Conservation (phyloP, 2,888 invertebrate genomes). For the Drosophila maculinotata region DNA sequence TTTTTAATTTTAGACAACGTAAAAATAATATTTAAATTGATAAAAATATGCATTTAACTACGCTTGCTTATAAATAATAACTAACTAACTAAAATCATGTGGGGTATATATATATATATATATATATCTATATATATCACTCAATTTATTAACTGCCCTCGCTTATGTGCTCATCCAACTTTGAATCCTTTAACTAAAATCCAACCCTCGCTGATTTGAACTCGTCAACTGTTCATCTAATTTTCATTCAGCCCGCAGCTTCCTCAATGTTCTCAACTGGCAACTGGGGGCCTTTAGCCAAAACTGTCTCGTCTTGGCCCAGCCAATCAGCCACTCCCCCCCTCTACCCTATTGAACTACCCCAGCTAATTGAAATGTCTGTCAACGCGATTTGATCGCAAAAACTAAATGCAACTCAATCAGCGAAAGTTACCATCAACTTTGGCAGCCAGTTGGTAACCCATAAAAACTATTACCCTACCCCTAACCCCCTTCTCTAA, state of each 20-base stretch:
- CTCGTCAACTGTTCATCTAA: conserved; percentile 72
- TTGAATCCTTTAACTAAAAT: neutral
- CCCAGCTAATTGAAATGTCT: conserved; percentile 76
- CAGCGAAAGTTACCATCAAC: conserved; percentile 73
- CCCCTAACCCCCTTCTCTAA: rapidly evolving
- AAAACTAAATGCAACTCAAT: conserved; percentile 77
- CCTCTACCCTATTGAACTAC: conserved; percentile 18
- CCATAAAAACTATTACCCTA: neutral
- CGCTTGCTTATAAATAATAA: too few relatives aligned
- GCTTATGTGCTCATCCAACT: neutral
- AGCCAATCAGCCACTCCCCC: neutral
- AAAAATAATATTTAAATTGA: too few relatives aligned
- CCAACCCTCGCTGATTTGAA: conserved; percentile 8
- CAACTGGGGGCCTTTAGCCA: conserved; percentile 22
- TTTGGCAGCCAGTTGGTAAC: conserved; percentile 50
- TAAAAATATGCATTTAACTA: too few relatives aligned
- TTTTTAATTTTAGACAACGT: too few relatives aligned
- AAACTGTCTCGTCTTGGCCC: conserved; percentile 6
- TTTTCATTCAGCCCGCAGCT: conserved; percentile 60
- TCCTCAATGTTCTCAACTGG: conserved; percentile 54
- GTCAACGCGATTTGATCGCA: conserved; percentile 59
- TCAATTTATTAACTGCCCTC: too few relatives aligned
- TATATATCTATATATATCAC: too few relatives aligned
- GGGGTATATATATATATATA: too few relatives aligned
- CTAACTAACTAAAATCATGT: too few relatives aligned